Percentiles rank a stretch among this genome's conserved stretches.
These are phyloP conservation scores for Festucalex cinctus DNA, from an alignment of 2,113 vertebrate genomes.

Conservation along the genomic window DNA sequence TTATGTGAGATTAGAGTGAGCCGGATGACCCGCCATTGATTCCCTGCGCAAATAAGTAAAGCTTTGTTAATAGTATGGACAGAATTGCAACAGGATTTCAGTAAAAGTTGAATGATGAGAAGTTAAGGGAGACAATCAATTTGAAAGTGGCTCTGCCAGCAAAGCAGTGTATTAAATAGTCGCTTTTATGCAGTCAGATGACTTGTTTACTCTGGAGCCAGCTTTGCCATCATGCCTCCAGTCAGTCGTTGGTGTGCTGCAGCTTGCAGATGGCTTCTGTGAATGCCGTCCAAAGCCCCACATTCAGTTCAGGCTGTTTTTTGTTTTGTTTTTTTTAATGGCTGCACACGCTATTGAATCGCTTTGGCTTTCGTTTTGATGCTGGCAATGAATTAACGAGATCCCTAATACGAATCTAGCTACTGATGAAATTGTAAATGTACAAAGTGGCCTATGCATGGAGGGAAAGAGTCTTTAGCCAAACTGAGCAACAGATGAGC, in stretches of 20 bases:
- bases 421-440: constrained; percentile 67
- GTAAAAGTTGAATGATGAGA: constrained; percentile 56
- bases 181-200: constrained; percentile 59
- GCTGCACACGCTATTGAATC: constrained; percentile 61
- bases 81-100: constrained; percentile 38
- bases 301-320: constrained; percentile 60
- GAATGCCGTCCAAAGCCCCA: constrained; percentile 62
- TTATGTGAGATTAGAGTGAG: constrained; percentile 46
- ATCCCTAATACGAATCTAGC: constrained; percentile 53
- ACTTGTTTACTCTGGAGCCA: constrained; percentile 63
- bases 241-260: constrained; percentile 54
- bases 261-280: constrained; percentile 69
- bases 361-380: constrained; percentile 51
- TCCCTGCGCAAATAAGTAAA: constrained; percentile 34
- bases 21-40: constrained; percentile 48
- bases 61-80: constrained; percentile 41
- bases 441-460: constrained; percentile 63
- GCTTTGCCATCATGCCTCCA: constrained; percentile 56
- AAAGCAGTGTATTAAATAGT: constrained; percentile 35
- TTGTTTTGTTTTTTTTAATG: constrained; percentile 62
- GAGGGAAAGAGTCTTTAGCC: constrained; percentile 49
- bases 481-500: constrained; percentile 55
- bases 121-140: constrained; percentile 54
- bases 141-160: constrained; percentile 28
- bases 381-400: constrained; percentile 54